phyloP scores from a whole-genome alignment of 2,113 vertebrate species.

The Notothenia rossii region DNA sequence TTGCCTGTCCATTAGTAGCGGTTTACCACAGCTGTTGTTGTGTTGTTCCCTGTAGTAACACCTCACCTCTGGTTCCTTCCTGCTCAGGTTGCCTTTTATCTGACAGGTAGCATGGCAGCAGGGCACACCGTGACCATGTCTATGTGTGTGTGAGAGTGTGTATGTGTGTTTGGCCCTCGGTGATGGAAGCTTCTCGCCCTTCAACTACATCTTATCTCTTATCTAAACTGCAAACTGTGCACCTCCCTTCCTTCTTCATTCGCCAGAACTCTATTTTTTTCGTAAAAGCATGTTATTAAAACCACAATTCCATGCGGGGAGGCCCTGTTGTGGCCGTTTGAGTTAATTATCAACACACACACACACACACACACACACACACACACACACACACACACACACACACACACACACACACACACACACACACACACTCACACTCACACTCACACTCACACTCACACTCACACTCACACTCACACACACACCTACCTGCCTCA shows the following conservation, averaged over 20 bases:
- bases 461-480: too few species aligned
- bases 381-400: neutral
- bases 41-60: constrained; percentile 72
- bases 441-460: too few species aligned
- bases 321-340: constrained; percentile 52
- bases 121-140: neutral
- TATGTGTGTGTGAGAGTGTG: constrained; percentile 25
- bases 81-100: constrained; percentile 79
- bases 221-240: constrained; percentile 62
- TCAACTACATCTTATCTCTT: constrained; percentile 55
- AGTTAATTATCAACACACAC: constrained; percentile 56
- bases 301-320: constrained; percentile 49
- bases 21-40: constrained; percentile 79
- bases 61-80: constrained; percentile 70
- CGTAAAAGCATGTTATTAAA: constrained; percentile 55
- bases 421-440: constrained; percentile 20
- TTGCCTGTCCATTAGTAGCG: constrained; percentile 65
- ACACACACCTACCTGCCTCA: too few species aligned
- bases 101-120: constrained; percentile 69
- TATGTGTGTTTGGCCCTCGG: constrained; percentile 17
- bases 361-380: constrained; percentile 30
- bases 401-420: neutral
- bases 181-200: constrained; percentile 69
- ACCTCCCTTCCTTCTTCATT: constrained; percentile 13
- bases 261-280: constrained; percentile 11